Evolutionary conservation across 2,797 vertebrate species (phyloP).

Genomic region (Sarcoramphus papa): DNA sequence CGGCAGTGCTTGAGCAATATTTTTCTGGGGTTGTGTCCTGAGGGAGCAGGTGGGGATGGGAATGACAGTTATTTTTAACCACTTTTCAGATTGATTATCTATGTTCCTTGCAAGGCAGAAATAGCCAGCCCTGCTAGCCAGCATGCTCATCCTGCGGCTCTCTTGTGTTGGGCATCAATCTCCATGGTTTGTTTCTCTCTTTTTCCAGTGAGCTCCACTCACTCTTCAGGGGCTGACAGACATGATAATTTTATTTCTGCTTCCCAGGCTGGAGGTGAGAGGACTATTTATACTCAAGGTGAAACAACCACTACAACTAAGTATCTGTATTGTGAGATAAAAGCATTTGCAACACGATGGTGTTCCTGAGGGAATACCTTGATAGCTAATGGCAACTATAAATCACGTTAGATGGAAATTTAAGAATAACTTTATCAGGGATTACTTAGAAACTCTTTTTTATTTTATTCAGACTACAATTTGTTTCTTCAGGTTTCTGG

Average conservation of each 20-base stretch:
- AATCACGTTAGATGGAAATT: not conserved
- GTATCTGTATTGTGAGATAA: not conserved
- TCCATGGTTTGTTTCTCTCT: not conserved
- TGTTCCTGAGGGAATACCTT: not conserved
- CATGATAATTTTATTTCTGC: not conserved
- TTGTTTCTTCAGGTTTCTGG: not conserved
- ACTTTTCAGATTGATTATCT: not conserved
- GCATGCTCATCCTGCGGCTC: rapidly evolving
- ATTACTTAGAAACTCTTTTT: not conserved
- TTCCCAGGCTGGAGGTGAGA: not conserved
- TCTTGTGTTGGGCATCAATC: rapidly evolving
- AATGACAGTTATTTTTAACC: not conserved
- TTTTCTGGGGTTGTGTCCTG: not conserved
- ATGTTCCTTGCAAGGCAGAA: not conserved
- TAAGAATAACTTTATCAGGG: not conserved
- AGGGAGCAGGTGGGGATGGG: not conserved
- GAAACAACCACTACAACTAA: not conserved
- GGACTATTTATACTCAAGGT: not conserved
- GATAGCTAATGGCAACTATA: not conserved
- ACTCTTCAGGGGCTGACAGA: not conserved
- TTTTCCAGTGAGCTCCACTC: not conserved
- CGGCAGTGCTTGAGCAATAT: not conserved
- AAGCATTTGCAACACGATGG: not conserved
- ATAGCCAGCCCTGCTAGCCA: not conserved
- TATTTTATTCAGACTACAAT: not conserved